A percentile compares a stretch with the other conserved stretches of the same genome.
These are phyloP conservation scores for Ectropis grisescens DNA, from an alignment of 1,140 invertebrate species.

Conservation along the genomic window DNA sequence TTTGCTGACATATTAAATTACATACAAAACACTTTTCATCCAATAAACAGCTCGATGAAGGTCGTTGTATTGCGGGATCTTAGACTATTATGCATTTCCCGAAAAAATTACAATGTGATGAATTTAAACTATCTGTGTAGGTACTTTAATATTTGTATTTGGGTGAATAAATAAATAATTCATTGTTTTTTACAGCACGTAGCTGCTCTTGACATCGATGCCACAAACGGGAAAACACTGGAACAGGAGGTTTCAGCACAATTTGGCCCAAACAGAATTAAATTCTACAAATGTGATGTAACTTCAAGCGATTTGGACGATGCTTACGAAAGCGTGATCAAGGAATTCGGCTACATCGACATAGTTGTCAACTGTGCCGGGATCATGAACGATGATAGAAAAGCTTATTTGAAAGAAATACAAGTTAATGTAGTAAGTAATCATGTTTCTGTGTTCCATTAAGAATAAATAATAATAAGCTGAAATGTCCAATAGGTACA, in stretches of 20 bases:
- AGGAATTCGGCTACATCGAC: conserved; percentile 71
- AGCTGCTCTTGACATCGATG: conserved; percentile 20
- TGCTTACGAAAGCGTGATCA: conserved; percentile 11
- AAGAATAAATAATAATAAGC: not conserved
- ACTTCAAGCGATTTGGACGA: conserved; percentile 14
- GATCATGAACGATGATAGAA: conserved; percentile 26
- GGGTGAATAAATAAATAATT: too few species aligned
- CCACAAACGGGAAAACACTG: conserved; percentile 8
- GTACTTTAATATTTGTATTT: too few species aligned
- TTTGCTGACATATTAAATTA: too few species aligned
- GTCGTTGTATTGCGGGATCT: too few species aligned
- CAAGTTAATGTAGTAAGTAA: conserved; percentile 41
- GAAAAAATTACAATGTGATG: too few species aligned
- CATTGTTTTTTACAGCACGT: conserved; percentile 16
- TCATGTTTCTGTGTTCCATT: conserved; percentile 5
- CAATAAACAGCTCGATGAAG: too few species aligned
- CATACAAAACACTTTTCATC: too few species aligned
- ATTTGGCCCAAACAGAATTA: conserved; percentile 13
- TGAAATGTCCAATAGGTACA: too few species aligned
- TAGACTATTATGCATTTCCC: too few species aligned
- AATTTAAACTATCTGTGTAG: too few species aligned
- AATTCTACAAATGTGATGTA: conserved; percentile 23
- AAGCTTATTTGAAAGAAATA: conserved; percentile 26
- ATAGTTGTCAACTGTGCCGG: conserved; percentile 77
- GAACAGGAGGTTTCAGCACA: conserved; percentile 15